These are phyloP conservation scores for Apoda limacodes DNA, from an alignment of 2,888 invertebrate genomes.

Conservation along the genomic window DNA sequence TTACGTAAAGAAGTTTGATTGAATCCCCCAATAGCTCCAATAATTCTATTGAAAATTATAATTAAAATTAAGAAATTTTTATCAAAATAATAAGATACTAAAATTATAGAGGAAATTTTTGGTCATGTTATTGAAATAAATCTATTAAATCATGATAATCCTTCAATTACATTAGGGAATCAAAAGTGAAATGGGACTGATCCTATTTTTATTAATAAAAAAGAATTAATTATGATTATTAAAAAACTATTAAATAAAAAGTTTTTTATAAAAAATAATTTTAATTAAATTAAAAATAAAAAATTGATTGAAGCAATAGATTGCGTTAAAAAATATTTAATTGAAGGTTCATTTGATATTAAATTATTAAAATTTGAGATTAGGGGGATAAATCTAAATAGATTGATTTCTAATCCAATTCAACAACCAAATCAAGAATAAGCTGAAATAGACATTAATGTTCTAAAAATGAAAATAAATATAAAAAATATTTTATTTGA, in stretches of 20 bases:
- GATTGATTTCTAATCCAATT: slow-evolving; percentile 74
- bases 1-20: slow-evolving; percentile 68
- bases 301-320: slow-evolving; percentile 68
- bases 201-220: slow-evolving; percentile 66
- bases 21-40: slow-evolving; percentile 64
- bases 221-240: slow-evolving; percentile 38
- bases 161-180: slow-evolving; percentile 69
- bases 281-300: slow-evolving; percentile 56
- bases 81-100: slow-evolving; percentile 58
- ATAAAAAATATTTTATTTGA: slow-evolving; percentile 64
- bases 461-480: slow-evolving; percentile 64
- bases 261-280: slow-evolving; percentile 37
- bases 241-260: slow-evolving; percentile 34
- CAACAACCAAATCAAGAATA: slow-evolving; percentile 60
- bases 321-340: slow-evolving; percentile 73
- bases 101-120: slow-evolving; percentile 73
- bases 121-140: slow-evolving; percentile 72
- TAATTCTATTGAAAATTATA: slow-evolving; percentile 51
- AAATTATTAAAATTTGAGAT: slow-evolving; percentile 61
- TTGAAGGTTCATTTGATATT: slow-evolving; percentile 60
- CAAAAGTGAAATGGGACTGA: slow-evolving; percentile 69
- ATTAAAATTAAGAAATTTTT: slow-evolving; percentile 47
- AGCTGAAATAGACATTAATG: slow-evolving; percentile 43
- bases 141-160: slow-evolving; percentile 62
- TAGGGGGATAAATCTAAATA: slow-evolving; percentile 71